These are phyloP conservation scores for Trachelus stipa DNA, from an alignment of 2,888 invertebrate genomes.

Conservation along the genomic window DNA sequence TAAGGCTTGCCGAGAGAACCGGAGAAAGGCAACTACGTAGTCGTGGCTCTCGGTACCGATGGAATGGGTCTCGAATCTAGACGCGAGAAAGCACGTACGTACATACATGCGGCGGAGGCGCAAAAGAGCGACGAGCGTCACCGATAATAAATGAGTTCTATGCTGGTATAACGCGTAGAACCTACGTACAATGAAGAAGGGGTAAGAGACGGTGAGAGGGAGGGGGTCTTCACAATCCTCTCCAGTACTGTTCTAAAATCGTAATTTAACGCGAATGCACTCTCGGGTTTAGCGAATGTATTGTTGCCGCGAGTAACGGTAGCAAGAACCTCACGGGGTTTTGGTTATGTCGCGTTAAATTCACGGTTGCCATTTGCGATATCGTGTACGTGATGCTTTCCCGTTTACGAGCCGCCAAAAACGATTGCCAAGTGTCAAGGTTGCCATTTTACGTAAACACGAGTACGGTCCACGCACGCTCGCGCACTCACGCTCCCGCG, in stretches of 20 bases:
- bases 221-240: too few relatives aligned
- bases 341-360: not conserved
- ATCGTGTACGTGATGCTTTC: not conserved
- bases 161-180: not conserved
- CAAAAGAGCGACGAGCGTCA: not conserved
- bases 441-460: slow-evolving; percentile 56
- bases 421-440: slow-evolving; percentile 60
- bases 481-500: slow-evolving; percentile 23
- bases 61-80: not conserved
- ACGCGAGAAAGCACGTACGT: not conserved
- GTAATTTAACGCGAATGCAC: not conserved
- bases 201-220: too few relatives aligned
- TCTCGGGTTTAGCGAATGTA: not conserved
- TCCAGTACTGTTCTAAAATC: not conserved
- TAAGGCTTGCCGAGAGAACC: not conserved
- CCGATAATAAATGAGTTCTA: not conserved
- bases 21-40: not conserved
- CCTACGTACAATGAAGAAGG: not conserved
- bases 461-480: slow-evolving; percentile 10
- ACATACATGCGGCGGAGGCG: not conserved
- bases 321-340: not conserved
- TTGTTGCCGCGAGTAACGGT: not conserved
- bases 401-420: slow-evolving; percentile 46
- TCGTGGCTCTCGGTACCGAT: not conserved
- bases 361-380: not conserved